Percentiles rank a stretch among this genome's conserved stretches.
These are phyloP conservation scores for Irena cyanogastra DNA, from an alignment of 2,113 vertebrate genomes.

Conservation along the genomic window DNA sequence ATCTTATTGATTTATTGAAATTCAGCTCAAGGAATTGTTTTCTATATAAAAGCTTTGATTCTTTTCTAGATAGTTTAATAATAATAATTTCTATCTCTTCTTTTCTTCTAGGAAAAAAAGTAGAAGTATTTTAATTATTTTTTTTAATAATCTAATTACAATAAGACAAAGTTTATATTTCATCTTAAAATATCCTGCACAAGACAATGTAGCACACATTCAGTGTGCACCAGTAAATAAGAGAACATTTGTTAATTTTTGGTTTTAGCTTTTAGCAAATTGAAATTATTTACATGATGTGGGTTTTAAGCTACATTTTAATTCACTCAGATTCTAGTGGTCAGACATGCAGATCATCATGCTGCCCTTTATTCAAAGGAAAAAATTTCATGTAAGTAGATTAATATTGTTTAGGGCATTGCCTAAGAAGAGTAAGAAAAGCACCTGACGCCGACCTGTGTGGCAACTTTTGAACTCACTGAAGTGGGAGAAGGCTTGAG, in stretches of 20 bases:
- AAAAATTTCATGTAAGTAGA: neutral
- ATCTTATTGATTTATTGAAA: slow-evolving; percentile 71
- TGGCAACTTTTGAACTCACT: neutral
- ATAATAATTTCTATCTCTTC: slow-evolving; percentile 11
- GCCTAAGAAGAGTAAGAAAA: neutral
- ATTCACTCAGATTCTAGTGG: neutral
- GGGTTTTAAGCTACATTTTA: neutral
- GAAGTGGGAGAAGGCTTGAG: neutral
- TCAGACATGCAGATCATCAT: neutral
- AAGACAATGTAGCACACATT: neutral
- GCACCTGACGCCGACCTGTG: neutral
- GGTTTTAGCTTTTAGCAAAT: neutral
- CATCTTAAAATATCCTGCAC: neutral
- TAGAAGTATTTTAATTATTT: slow-evolving; percentile 13
- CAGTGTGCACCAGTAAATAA: neutral
- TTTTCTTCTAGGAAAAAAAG: neutral
- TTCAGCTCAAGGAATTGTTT: slow-evolving; percentile 57
- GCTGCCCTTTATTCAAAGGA: neutral
- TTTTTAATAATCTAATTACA: slow-evolving; percentile 38
- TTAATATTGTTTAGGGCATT: neutral
- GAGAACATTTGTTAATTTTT: neutral
- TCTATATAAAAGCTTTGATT: slow-evolving; percentile 43
- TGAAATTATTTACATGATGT: neutral
- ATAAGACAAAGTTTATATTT: slow-evolving; percentile 48
- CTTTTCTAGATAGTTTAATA: slow-evolving; percentile 26